phyloP scores from a whole-genome alignment of 2,888 invertebrate species.

The Elmis aenea region DNA sequence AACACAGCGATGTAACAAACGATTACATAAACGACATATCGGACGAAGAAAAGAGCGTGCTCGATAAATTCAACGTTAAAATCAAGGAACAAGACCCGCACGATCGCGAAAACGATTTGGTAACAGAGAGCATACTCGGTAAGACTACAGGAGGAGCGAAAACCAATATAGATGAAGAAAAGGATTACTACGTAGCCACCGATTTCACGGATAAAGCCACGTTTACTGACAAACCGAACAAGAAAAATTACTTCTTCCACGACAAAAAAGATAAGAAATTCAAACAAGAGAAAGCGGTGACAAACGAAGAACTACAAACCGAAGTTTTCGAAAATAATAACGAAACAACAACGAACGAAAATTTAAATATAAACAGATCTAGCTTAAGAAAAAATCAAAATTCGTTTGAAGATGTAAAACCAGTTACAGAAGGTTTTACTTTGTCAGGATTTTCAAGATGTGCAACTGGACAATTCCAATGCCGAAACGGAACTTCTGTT shows the following conservation, averaged over 20 bases:
- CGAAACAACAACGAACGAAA: slow-evolving; percentile 17
- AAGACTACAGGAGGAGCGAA: slow-evolving; percentile 13
- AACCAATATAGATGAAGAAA: slow-evolving; percentile 20
- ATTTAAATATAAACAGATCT: slow-evolving; percentile 6
- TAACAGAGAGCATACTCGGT: slow-evolving; percentile 10
- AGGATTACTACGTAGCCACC: slow-evolving; percentile 21
- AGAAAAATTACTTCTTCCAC: slow-evolving; percentile 21
- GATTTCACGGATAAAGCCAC: slow-evolving; percentile 22
- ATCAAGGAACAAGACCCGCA: slow-evolving; percentile 10
- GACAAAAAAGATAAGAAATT: slow-evolving; percentile 30
- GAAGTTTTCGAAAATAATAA: slow-evolving; percentile 3
- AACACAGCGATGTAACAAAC: slow-evolving; percentile 20
- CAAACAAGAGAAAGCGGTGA: slow-evolving; percentile 50
- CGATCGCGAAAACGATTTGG: slow-evolving; percentile 8
- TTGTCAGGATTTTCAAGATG: slow-evolving; percentile 51
- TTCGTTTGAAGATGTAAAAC: slow-evolving; percentile 30
- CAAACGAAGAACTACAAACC: slow-evolving; percentile 37
- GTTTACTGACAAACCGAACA: slow-evolving; percentile 12
- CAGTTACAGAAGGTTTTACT: slow-evolving; percentile 38
- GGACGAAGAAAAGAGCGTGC: slow-evolving; percentile 33
- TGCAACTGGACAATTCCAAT: slow-evolving; percentile 55
- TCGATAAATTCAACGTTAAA: slow-evolving; percentile 30
- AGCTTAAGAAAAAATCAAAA: slow-evolving; percentile 6
- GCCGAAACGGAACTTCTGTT: slow-evolving; percentile 53
- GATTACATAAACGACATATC: slow-evolving; percentile 31